Conservation (phyloP, 1,140 invertebrate genomes). For the Hestina assimilis region DNA sequence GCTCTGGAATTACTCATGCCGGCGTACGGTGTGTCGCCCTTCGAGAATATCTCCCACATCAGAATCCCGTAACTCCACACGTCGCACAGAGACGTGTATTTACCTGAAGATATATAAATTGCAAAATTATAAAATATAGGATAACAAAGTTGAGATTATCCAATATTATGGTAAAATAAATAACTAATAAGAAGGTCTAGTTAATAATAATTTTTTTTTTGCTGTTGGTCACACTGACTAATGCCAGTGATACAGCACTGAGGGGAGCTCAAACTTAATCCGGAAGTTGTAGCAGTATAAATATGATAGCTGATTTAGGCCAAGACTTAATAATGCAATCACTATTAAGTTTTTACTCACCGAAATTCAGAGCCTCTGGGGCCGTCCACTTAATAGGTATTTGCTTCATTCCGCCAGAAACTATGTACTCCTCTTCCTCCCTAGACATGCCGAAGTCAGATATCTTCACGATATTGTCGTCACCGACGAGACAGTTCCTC, state of each 20-base stretch:
- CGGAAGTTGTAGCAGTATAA: no score
- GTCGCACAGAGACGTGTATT: constrained; percentile 98
- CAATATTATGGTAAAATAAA: no score
- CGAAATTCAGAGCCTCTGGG: constrained; percentile 97
- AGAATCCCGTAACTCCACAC: constrained; percentile 99
- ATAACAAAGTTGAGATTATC: no score
- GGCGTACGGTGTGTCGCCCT: constrained; percentile 94
- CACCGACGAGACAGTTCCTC: constrained; percentile 94
- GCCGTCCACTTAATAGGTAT: constrained; percentile 99
- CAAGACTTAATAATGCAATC: constrained; percentile 3
- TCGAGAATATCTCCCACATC: constrained; percentile 98
- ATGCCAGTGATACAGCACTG: no score
- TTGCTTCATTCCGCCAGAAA: constrained; percentile 98
- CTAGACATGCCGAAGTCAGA: constrained; percentile 99
- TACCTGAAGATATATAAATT: constrained; percentile 80
- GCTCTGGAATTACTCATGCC: constrained; percentile 96
- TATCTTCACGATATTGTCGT: constrained; percentile 95
- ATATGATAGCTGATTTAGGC: no score
- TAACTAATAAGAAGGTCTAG: no score
- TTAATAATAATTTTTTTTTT: no score
- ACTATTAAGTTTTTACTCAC: constrained; percentile 72
- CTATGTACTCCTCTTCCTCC: constrained; percentile 98
- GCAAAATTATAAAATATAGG: neutral
- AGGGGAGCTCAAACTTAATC: no score
- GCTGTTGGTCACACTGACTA: no score